Evolutionary conservation across 2,888 invertebrate genomes (phyloP), one percentile per base, ranked within the genome.

Genomic region (Pediacus dermestoides): DNA sequence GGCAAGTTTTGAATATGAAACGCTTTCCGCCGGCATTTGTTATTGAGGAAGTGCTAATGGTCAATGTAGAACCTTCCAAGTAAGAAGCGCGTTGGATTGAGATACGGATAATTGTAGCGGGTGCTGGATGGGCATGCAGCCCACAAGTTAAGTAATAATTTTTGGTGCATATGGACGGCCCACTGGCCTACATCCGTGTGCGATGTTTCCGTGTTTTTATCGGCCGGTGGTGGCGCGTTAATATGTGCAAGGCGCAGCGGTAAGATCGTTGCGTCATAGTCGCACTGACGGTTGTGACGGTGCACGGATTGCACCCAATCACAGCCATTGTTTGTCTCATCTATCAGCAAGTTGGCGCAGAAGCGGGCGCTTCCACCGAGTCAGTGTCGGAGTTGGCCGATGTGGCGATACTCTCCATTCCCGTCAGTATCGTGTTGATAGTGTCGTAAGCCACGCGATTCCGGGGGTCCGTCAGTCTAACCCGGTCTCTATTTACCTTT

Each of bases 401-500:
- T 48, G 50, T 44, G 35, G 28, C 8, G 14, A 10, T n/a, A 6
- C 52, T 56, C 56, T 55, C 58, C 50, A 59, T 49, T 52, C 53
- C 46, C 53, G 49, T 46, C 66, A 78, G 78, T 79, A 76, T 78
- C 78, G 79, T 78, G 79, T 78, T 78, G 80, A 78, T 78, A 79
- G 77, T 76, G 77, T 70, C 74, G 70, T 73, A 73, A 75, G 77
- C 75, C 73, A 70, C 67, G 63, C 65, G 76, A 75, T 23, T 72
- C 72, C 74, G 74, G 77, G 76, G 75, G 74, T 72, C 74, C 75
- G 59, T 61, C 73, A 73, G 73, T 73, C 74, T 70, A 74, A 74
- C 71, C 70, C 69, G 69, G 67, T 66, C 53, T 61, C 66, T 68
- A 67, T 67, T 63, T 67, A 68, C 68, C 68, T 67, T 68, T 28